Percentiles rank a stretch among this genome's conserved stretches.
These are phyloP conservation scores for Podilymbus podiceps DNA, from an alignment of 2,113 vertebrate genomes.

Conservation along the genomic window DNA sequence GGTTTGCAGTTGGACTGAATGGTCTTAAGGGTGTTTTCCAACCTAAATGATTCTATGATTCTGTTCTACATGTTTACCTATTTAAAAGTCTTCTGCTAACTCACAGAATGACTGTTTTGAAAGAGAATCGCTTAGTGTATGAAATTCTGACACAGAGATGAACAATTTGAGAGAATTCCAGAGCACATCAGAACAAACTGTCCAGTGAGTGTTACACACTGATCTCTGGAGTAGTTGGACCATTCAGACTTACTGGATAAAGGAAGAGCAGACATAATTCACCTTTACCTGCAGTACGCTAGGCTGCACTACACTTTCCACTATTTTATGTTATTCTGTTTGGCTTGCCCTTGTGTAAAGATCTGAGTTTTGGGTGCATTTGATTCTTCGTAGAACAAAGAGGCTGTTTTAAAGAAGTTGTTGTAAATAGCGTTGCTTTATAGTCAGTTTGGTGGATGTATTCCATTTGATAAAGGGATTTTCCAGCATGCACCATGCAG, in stretches of 20 bases:
- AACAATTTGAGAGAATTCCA: neutral
- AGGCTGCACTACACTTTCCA: neutral
- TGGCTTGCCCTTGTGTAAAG: neutral
- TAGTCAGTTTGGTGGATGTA: neutral
- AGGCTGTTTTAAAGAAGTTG: neutral
- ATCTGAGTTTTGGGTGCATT: neutral
- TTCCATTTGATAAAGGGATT: neutral
- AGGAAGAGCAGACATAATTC: neutral
- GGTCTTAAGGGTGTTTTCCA: too few species aligned
- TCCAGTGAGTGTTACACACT: neutral
- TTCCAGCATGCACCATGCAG: neutral
- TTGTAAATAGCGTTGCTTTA: neutral
- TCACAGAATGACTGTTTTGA: neutral
- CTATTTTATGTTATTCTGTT: neutral
- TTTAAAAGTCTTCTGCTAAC: neutral
- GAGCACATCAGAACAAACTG: neutral
- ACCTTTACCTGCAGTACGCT: neutral
- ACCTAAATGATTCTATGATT: too few species aligned
- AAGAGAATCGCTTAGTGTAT: neutral
- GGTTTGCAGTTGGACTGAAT: too few species aligned
- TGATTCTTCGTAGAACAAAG: neutral
- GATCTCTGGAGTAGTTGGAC: neutral
- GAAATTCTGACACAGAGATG: neutral
- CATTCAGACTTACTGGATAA: neutral
- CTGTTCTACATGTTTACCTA: neutral